A percentile compares a stretch with the other conserved stretches of the same genome.
Conservation (phyloP, 2,888 invertebrate species). For the Isoperla grammatica region DNA sequence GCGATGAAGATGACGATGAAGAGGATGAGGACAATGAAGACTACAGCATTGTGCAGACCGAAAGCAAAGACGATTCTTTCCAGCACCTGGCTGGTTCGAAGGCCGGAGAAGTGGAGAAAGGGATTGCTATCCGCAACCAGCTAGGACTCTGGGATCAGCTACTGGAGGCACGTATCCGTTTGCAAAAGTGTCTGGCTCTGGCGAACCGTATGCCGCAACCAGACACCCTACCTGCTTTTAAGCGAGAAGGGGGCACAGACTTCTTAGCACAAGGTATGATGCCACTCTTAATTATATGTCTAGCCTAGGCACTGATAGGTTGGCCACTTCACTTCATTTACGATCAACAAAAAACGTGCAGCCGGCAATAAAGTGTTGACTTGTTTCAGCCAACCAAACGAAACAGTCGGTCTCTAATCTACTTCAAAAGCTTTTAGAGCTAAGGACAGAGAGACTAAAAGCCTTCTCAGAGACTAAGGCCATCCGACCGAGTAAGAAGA, state of each 20-base stretch:
- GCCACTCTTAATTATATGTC: too few relatives aligned
- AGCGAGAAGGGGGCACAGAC: slow-evolving; percentile 43
- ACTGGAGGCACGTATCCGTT: slow-evolving; percentile 77
- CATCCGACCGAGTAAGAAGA: slow-evolving; percentile 39
- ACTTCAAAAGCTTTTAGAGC: slow-evolving; percentile 48
- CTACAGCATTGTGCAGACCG: background rate
- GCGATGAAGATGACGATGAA: slow-evolving; percentile 3
- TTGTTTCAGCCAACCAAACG: slow-evolving; percentile 45
- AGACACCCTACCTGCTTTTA: slow-evolving; percentile 48
- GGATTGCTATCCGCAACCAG: slow-evolving; percentile 40
- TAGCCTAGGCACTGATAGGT: too few relatives aligned
- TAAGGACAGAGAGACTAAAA: slow-evolving; percentile 39
- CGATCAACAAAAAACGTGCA: too few relatives aligned
- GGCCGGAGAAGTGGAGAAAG: slow-evolving; percentile 36
- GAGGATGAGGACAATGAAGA: slow-evolving; percentile 21
- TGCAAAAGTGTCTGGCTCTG: slow-evolving; percentile 72
- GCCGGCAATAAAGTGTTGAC: too few relatives aligned
- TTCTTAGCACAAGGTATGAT: slow-evolving; percentile 44
- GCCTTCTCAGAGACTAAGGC: slow-evolving; percentile 58
- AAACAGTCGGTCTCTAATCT: slow-evolving; percentile 52
- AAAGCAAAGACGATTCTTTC: slow-evolving; percentile 7
- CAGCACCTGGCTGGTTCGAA: slow-evolving; percentile 29
- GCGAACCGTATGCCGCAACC: slow-evolving; percentile 75
- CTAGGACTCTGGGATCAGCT: slow-evolving; percentile 72
- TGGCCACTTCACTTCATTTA: too few relatives aligned